Evolutionary conservation across 2,797 vertebrate species (phyloP), one percentile per base, ranked within the genome.

Genomic region (Zalophus californianus): DNA sequence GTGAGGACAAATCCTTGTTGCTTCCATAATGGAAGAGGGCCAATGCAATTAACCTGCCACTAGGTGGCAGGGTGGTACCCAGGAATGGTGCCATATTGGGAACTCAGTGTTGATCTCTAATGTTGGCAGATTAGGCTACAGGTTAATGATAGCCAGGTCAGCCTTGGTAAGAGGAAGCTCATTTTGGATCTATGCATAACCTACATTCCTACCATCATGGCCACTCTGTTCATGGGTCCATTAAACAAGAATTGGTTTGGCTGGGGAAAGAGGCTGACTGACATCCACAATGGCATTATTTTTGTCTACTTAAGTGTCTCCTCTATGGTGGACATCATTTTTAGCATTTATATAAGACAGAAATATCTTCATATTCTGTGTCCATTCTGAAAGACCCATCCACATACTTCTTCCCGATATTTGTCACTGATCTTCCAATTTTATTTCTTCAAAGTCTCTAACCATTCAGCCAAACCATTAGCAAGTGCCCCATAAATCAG

Each of bases 21-120:
- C 12, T 95, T 82, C 35, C 52, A 29, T 44, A 44, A 86, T 66
- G 78, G 84, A 88, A 85, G 66, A 66, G 11, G 15, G 60, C 52
- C 64, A 93, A 70, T 93, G 68, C 68, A 92, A 83, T 58, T 60
- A 75, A 72, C 15, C 41, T 82, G 50, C 96, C 86, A 93, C 95
- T 96, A 96, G 95, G 54, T 94, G 92, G 95, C 92, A 97, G 92
- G 80, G 92, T 92, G 90, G 60, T 90, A 89, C 75, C 77, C 86
- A 86, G 90, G 77, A 97, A 96, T 86, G 70, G 90, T 96, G 75
- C 75, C 95, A 96, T 80, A 70, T 58, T 58, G 70, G 44, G 60
- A 72, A 64, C 35, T 70, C 38, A 15, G 2, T 54, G 52, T 64
- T 62, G 58, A 82, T 95, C 27, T 56, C 68, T n/a, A 72, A 58